Evolutionary conservation across 2,888 invertebrate genomes (phyloP).

Genomic region (Standfussiana lucernea): DNA sequence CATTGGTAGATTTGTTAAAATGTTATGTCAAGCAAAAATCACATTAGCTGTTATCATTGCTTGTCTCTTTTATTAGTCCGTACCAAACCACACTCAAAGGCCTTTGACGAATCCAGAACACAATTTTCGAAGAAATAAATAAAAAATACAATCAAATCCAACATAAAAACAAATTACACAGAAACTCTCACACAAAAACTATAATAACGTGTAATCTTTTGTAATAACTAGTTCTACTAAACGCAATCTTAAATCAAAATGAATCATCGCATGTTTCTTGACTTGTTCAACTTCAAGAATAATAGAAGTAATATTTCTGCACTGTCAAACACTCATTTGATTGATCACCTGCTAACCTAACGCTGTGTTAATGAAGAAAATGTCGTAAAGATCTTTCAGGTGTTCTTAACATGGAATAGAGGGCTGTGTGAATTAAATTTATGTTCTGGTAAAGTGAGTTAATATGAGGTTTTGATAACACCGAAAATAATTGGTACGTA

Average conservation of each 20-base stretch:
- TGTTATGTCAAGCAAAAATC: not conserved
- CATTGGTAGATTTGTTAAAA: not conserved
- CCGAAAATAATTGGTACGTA: not conserved
- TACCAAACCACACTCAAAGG: constrained; percentile 1
- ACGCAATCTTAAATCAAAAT: constrained; percentile 43
- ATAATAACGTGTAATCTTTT: constrained; percentile 20
- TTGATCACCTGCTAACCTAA: constrained; percentile 40
- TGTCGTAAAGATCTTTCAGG: constrained; percentile 3
- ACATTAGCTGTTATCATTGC: not conserved
- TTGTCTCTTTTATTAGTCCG: not conserved
- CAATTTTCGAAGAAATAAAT: not conserved
- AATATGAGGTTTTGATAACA: constrained; percentile 2
- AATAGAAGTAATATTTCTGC: constrained; percentile 48
- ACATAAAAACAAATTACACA: constrained; percentile 15
- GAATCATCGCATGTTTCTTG: constrained; percentile 36
- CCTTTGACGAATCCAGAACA: constrained; percentile 7
- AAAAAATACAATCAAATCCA: not conserved
- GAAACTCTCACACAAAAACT: constrained; percentile 6
- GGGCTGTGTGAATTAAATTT: constrained; percentile 4
- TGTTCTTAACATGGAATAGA: constrained; percentile 29
- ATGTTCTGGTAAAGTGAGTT: constrained; percentile 7
- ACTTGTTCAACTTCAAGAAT: constrained; percentile 9
- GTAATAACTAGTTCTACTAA: constrained; percentile 37
- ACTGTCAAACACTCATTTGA: constrained; percentile 45
- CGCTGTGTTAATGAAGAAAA: constrained; percentile 17